These are phyloP conservation scores for Chunga burmeisteri DNA, from an alignment of 2,113 vertebrate genomes.

Conservation along the genomic window DNA sequence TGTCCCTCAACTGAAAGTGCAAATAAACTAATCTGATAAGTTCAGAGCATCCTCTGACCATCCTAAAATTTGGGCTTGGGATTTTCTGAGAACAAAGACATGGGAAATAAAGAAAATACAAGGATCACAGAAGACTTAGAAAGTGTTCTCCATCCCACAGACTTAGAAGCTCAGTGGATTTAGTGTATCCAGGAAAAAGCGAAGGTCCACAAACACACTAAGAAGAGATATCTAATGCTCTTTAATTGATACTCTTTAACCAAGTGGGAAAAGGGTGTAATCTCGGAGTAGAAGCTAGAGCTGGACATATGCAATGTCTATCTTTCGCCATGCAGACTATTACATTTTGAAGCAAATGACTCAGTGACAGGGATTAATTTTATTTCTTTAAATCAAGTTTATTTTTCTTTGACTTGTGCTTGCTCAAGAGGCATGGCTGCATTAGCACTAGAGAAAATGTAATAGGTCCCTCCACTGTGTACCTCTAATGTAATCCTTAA, in stretches of 20 bases:
- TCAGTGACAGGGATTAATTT: background rate
- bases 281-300: background rate
- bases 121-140: background rate
- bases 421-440: background rate
- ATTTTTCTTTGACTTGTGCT: background rate
- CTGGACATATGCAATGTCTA: background rate
- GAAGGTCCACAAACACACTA: background rate
- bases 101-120: background rate
- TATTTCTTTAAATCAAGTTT: background rate
- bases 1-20: background rate
- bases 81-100: background rate
- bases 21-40: background rate
- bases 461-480: background rate
- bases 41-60: background rate
- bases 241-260: slow-evolving; percentile 7
- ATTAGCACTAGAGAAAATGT: background rate
- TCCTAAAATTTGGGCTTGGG: background rate
- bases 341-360: background rate
- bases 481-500: background rate
- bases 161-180: background rate
- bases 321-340: background rate
- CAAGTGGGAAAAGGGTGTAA: background rate
- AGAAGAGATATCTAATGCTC: background rate
- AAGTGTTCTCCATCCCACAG: background rate
- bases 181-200: background rate